phyloP scores from a whole-genome alignment of 2,797 vertebrate genomes.

The Scomberomorus guttatus region DNA sequence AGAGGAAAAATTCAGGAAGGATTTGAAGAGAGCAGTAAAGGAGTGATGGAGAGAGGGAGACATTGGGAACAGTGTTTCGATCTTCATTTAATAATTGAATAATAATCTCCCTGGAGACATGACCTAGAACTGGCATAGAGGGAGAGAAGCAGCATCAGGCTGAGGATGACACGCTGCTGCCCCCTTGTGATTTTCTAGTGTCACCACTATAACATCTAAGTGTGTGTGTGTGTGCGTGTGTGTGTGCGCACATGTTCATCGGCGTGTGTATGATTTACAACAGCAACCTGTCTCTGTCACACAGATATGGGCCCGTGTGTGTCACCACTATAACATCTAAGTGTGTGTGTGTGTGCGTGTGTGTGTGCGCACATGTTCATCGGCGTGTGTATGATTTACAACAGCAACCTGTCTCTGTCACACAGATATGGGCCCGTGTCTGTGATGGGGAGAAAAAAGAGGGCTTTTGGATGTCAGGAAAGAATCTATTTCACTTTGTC shows the following conservation, averaged over 20 bases:
- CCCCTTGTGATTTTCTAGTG: constrained; percentile 76
- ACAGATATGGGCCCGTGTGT: constrained; percentile 68
- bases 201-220: constrained; percentile 49
- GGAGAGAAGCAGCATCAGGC: constrained; percentile 37
- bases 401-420: constrained; percentile 79
- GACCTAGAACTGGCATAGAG: constrained; percentile 85
- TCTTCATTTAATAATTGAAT: constrained; percentile 92
- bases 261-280: constrained; percentile 80
- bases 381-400: constrained; percentile 80
- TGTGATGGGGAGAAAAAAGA: constrained; percentile 70
- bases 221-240: constrained; percentile 25
- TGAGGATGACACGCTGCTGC: constrained; percentile 78
- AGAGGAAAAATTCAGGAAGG: constrained; percentile 57
- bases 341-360: constrained; percentile 1
- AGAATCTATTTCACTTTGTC: constrained; percentile 79
- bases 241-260: constrained; percentile 42
- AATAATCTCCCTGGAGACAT: constrained; percentile 88
- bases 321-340: too few relatives aligned
- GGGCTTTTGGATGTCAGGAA: constrained; percentile 73
- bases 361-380: constrained; percentile 38
- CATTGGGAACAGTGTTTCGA: constrained; percentile 82
- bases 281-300: constrained; percentile 79
- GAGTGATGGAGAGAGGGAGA: constrained; percentile 65
- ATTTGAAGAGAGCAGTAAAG: constrained; percentile 50
- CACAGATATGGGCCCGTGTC: constrained; percentile 68